Base-by-base conservation (phyloP, 1,140 invertebrate species). In the Rhopalosiphum padi region DNA sequence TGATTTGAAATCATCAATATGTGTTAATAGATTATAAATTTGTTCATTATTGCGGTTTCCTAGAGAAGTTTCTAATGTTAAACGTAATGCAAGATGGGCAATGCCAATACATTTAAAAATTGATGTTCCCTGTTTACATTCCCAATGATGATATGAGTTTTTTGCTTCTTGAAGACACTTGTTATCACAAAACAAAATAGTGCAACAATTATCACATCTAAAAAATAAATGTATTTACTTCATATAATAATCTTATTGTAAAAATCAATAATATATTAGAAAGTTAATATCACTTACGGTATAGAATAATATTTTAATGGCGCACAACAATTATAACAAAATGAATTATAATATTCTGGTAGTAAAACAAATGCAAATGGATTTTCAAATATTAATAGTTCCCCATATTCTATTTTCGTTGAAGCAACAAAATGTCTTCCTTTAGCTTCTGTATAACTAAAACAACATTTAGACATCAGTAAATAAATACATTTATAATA, bases 41-140 rank as follows among this genome's bases (percentile, higher is more conserved):
- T 37, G 6, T 41, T 93, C 82, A 86, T 94, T 91, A 23, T 94
- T 77, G 11, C 88, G 48, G n/a, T 86, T 46, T 30, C 94, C 9
- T 94, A 43, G 35, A 95, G 83, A 93, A 48, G 95, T 95, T 83
- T 95, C 95, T 41, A 97, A 94, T 37, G 97, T 95, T 85, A 96
- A 96, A 95, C 97, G 96, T 60, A 97, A 94, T 93, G 97, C 97
- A 88, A 98, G 96, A 95, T 98, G 97, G 51, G 97, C 97, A 94
- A 98, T 97, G 21, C 98, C 98, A 88, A 98, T 96, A 89, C 96
- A 96, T 68, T 96, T 95, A 95, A 97, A 96, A 93, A 97, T 95
- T 55, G 96, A 95, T 60, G 97, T 96, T 94, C 96, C 96, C 21
- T 55, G 82, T 87, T 95, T 94, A 95, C 98, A 98, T 95, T 98